Conservation (phyloP, 2,888 invertebrate genomes). For the Apantesis nais region DNA sequence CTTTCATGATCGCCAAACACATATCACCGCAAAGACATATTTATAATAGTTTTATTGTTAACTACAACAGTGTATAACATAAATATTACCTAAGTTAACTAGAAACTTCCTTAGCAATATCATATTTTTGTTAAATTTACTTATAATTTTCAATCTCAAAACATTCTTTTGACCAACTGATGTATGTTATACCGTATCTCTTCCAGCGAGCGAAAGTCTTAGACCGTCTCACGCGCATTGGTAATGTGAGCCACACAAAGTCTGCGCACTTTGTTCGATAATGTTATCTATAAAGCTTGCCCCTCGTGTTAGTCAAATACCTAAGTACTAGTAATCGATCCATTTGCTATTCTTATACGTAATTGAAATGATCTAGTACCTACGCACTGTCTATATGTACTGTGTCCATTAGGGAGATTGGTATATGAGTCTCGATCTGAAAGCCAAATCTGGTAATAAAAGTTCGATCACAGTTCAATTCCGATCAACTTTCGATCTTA, state of each 20-base stretch:
- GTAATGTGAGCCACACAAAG: slow-evolving; percentile 44
- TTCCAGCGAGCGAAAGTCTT: slow-evolving; percentile 4
- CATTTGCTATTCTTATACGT: slow-evolving; percentile 6
- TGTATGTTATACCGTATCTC: background rate
- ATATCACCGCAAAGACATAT: too few relatives aligned
- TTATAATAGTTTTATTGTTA: too few relatives aligned
- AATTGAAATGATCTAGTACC: slow-evolving; percentile 11
- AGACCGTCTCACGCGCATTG: slow-evolving; percentile 39
- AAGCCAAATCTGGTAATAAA: too few relatives aligned
- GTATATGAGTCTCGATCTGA: too few relatives aligned
- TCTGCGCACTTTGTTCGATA: slow-evolving; percentile 50
- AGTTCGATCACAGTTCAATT: too few relatives aligned
- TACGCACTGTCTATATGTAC: background rate
- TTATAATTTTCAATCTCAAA: too few relatives aligned
- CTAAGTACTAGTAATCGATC: slow-evolving; percentile 29
- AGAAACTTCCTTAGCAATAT: too few relatives aligned
- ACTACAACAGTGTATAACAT: too few relatives aligned
- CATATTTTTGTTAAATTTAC: too few relatives aligned
- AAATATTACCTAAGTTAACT: background rate
- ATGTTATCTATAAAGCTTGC: slow-evolving; percentile 48
- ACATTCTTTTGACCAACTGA: background rate
- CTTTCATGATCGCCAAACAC: too few relatives aligned
- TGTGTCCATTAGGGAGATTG: background rate
- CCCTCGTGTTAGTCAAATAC: slow-evolving; percentile 43
- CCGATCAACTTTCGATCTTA: too few relatives aligned